Evolutionary conservation across 1,140 invertebrate species (phyloP), one percentile per base, ranked within the genome.

Genomic region (Euwallacea fornicatus): DNA sequence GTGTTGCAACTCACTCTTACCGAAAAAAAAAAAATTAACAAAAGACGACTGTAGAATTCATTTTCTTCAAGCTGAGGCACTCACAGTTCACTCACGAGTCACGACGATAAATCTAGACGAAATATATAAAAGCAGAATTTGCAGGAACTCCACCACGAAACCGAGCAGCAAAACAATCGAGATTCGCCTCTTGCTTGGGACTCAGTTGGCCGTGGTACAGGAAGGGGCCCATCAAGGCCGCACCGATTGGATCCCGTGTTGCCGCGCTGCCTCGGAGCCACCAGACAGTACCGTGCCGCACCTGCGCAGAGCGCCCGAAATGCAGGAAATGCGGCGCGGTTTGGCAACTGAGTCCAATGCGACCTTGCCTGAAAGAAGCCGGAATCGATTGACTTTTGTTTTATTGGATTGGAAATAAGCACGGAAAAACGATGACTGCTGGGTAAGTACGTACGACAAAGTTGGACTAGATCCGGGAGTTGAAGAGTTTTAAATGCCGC

Each of bases 161-260:
- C n/a, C 13, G n/a, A 58, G 15, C 50, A 58, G 55, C 55, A 58
- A 58, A 58, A 58, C 55, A 58, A 58, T 58, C 55, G 55, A 58
- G 55, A 58, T 58, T 58, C 55, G 55, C 55, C 21, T 58, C 55
- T 58, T 58, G 55, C 13, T 58, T 58, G 16, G 21, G 55, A 10
- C 55, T 58, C 55, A 58, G 55, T 41, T 58, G 55, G 55, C 55
- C 55, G 10, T 58, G 55, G 55, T 58, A 16, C 55, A 58, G 55
- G 55, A 58, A 58, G 55, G 55, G 55, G 55, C 46, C 46, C 55
- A 8, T 21, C 55, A 58, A 58, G 55, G 55, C n/a, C 55, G 55
- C 16, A 58, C 13, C 13, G 21, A 16, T 58, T 16, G 16, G 21
- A 13, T 15, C 4, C 55, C 6, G 21, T 10, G 55, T 58, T 58